Conservation (phyloP, 2,797 vertebrate species). For the Bradypodion ventrale region DNA sequence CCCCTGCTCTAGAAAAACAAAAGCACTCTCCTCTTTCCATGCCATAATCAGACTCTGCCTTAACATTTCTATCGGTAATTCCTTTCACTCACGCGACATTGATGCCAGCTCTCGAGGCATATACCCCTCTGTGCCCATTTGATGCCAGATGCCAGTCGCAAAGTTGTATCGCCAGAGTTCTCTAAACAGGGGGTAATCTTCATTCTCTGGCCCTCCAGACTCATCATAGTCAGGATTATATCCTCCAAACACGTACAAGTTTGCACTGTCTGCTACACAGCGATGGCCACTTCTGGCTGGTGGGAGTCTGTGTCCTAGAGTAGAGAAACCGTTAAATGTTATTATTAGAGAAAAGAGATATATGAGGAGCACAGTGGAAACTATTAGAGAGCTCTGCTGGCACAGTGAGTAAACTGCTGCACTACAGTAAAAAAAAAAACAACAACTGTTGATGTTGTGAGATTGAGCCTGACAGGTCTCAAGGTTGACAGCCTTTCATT, state of each 20-base stretch:
- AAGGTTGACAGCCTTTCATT: too few relatives aligned
- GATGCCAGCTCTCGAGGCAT: conserved; percentile 97
- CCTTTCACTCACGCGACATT: conserved; percentile 89
- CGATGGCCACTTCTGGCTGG: conserved; percentile 95
- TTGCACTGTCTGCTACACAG: conserved; percentile 93
- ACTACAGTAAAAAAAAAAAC: too few relatives aligned
- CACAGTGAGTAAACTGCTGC: too few relatives aligned
- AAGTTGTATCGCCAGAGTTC: conserved; percentile 98
- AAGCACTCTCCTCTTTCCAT: background rate
- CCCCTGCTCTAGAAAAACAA: too few relatives aligned
- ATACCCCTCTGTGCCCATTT: conserved; percentile 94
- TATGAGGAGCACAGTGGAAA: too few relatives aligned
- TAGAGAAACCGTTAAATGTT: conserved; percentile 24
- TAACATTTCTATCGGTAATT: too few relatives aligned
- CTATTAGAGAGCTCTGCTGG: too few relatives aligned
- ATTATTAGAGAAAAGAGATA: background rate
- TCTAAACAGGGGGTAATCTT: conserved; percentile 95
- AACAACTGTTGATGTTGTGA: too few relatives aligned
- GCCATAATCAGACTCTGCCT: background rate
- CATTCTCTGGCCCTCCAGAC: conserved; percentile 93
- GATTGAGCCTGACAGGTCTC: too few relatives aligned
- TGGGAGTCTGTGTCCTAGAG: conserved; percentile 85
- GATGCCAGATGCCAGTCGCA: conserved; percentile 94
- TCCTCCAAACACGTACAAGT: conserved; percentile 95
- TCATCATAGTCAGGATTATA: conserved; percentile 98